Base-by-base conservation (phyloP, 2,797 vertebrate species). In the Anabacerthia variegaticeps region DNA sequence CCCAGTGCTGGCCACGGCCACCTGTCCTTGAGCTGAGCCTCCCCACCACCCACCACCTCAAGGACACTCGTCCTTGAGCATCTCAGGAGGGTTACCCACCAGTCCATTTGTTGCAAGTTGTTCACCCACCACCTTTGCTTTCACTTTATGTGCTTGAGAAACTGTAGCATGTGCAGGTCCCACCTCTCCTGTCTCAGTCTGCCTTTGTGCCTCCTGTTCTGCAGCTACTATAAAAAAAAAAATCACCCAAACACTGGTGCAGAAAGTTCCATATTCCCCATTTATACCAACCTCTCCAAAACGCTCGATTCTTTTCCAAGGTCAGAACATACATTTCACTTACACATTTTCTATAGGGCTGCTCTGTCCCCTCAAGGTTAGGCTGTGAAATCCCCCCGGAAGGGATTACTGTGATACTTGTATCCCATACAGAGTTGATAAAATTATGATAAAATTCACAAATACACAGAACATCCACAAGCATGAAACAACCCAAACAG, bases 1-100 rank as follows among this genome's bases (percentile, higher is more conserved):
- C 30, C 4, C 49, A n/a, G 1, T 1, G 46, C 27, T 73, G 58
- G 59, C 41, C 48, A 58, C 0, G 0, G 32, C 48, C 68, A 49
- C 14, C 9, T 13, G 23, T 17, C 27, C 66, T 37, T 1, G 1
- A 24, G 39, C 54, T 63, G 30, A 67, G 58, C 22, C 58, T 83
- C 24, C 49, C n/a, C 34, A 54, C 9, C 22, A 39, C 17, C 28
- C 63, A 36, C 9, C 34, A 41, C 4, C 85, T 37, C 49, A 72
- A 59, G 63, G 36, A 80, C 2, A 1, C 32, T 80, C 26, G 66
- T 12, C 26, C 28, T 3, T 19, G 21, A 52, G 32, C n/a, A 67
- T 32, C 43, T 55, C 43, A 51, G 21, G 20, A 51, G 14, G 7
- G 24, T 44, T 44, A 21, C 65, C 36, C 61, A 74, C 15, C 27